Evolutionary conservation across 2,888 invertebrate genomes (phyloP).

Genomic region (Vandiemenella viatica): DNA sequence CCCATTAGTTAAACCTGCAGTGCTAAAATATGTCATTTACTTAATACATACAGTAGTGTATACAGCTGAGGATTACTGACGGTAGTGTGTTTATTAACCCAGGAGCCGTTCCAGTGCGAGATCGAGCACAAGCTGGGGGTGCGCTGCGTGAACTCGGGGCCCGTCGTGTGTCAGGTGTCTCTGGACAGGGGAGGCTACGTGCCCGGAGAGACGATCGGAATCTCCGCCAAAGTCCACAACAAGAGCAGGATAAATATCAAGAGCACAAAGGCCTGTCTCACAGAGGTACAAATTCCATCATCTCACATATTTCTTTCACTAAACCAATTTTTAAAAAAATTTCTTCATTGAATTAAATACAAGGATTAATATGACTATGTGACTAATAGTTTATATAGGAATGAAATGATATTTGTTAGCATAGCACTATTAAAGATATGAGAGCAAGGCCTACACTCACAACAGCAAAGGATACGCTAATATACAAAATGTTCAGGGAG

Average conservation of each 20-base stretch:
- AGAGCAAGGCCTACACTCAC: too few relatives aligned
- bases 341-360: background rate
- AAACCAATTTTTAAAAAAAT: background rate
- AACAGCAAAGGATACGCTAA: too few relatives aligned
- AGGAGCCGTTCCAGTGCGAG: slow-evolving; percentile 83
- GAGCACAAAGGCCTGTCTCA: slow-evolving; percentile 70
- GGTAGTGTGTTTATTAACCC: too few relatives aligned
- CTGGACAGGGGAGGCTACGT: slow-evolving; percentile 88
- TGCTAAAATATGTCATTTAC: too few relatives aligned
- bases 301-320: background rate
- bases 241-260: slow-evolving; percentile 72
- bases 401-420: background rate
- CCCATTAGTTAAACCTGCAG: too few relatives aligned
- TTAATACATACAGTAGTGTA: too few relatives aligned
- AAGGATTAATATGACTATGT: background rate
- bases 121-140: slow-evolving; percentile 82
- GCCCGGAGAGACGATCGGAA: slow-evolving; percentile 80
- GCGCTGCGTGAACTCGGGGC: slow-evolving; percentile 75
- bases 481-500: too few relatives aligned
- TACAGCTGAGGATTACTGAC: too few relatives aligned
- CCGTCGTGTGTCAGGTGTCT: slow-evolving; percentile 70
- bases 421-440: background rate
- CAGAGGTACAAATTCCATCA: slow-evolving; percentile 32
- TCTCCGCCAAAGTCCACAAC: slow-evolving; percentile 74
- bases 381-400: background rate